Percentiles rank a stretch among this genome's conserved stretches.
Evolutionary conservation across 1,140 invertebrate species (phyloP).

Genomic region (Drosophila baimaii): DNA sequence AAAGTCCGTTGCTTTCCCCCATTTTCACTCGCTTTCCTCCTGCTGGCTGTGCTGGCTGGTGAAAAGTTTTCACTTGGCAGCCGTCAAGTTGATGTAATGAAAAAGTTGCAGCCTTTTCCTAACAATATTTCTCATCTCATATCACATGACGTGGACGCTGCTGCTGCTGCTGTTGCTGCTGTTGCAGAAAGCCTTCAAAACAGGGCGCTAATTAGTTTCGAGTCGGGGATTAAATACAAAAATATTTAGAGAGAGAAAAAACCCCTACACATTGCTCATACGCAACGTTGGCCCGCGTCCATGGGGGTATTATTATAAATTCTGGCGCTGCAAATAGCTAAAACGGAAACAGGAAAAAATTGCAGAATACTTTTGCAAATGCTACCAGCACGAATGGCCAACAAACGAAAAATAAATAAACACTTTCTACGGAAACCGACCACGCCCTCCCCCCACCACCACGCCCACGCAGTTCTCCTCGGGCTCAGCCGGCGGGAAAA

Average conservation of each 20-base stretch:
- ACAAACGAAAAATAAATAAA: slow-evolving; percentile 60
- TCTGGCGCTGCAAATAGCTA: slow-evolving; percentile 15
- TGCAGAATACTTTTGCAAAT: slow-evolving; percentile 43
- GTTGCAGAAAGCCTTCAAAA: slow-evolving; percentile 35
- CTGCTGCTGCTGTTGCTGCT: slow-evolving; percentile 16
- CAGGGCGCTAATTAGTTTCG: slow-evolving; percentile 69
- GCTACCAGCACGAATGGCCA: slow-evolving; percentile 47
- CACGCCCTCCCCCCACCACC: slow-evolving; percentile 20
- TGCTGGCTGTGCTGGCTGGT: slow-evolving; percentile 39
- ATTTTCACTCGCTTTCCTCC: slow-evolving; percentile 1
- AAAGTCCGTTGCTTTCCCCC: slow-evolving; percentile 2
- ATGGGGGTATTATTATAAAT: slow-evolving; percentile 59
- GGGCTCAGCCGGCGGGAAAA: slow-evolving; percentile 21
- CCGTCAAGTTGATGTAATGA: slow-evolving; percentile 75
- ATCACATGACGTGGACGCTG: slow-evolving; percentile 62
- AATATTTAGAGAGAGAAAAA: slow-evolving; percentile 13
- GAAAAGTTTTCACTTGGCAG: slow-evolving; percentile 63
- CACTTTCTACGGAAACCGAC: slow-evolving; percentile 37
- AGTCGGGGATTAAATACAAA: slow-evolving; percentile 36
- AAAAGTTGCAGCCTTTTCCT: slow-evolving; percentile 70
- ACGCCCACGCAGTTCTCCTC: slow-evolving; percentile 8
- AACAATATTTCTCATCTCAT: slow-evolving; percentile 70
- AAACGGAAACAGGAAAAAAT: slow-evolving; percentile 35
- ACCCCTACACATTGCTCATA: slow-evolving; percentile 52
- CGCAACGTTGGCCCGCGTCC: slow-evolving; percentile 53